Evolutionary conservation across 2,113 vertebrate genomes (phyloP).

Genomic region (Cynoglossus semilaevis): DNA sequence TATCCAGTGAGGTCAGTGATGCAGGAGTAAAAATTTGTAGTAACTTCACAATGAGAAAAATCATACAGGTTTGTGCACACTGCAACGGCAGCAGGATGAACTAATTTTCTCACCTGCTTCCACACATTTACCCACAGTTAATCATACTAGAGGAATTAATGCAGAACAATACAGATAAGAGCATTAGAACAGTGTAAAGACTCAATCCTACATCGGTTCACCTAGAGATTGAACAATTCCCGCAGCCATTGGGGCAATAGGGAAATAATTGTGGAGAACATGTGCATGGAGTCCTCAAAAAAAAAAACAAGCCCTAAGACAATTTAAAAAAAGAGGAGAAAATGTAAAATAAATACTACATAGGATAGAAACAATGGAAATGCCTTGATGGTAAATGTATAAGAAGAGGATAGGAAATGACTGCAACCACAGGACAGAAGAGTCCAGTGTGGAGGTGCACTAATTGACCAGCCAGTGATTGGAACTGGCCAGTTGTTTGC

Average conservation of each 20-base stretch:
- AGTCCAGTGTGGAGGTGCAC: too few relatives aligned
- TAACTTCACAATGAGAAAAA: conserved; percentile 56
- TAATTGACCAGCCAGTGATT: too few relatives aligned
- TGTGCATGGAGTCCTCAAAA: conserved; percentile 35
- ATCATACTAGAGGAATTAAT: conserved; percentile 49
- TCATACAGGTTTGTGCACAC: conserved; percentile 40
- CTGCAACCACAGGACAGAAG: too few relatives aligned
- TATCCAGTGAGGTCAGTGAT: conserved; percentile 40
- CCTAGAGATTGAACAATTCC: conserved; percentile 59
- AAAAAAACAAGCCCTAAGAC: conserved; percentile 57
- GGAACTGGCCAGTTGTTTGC: too few relatives aligned
- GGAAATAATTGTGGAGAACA: conserved; percentile 62
- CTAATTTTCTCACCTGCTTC: conserved; percentile 43
- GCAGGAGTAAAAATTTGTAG: conserved; percentile 46
- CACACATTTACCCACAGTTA: conserved; percentile 39
- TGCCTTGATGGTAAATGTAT: too few relatives aligned
- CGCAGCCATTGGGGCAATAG: conserved; percentile 41
- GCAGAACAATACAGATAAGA: conserved; percentile 51
- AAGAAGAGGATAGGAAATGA: too few relatives aligned
- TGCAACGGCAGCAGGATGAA: conserved; percentile 42
- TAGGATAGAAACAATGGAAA: too few relatives aligned
- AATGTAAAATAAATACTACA: too few relatives aligned
- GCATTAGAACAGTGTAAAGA: conserved; percentile 48
- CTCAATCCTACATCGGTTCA: conserved; percentile 59
- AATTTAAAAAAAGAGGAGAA: conserved; percentile 44